Percentiles rank a stretch among this genome's conserved stretches.
Conservation (phyloP, 2,113 vertebrate genomes). For the Triplophysa rosa region DNA sequence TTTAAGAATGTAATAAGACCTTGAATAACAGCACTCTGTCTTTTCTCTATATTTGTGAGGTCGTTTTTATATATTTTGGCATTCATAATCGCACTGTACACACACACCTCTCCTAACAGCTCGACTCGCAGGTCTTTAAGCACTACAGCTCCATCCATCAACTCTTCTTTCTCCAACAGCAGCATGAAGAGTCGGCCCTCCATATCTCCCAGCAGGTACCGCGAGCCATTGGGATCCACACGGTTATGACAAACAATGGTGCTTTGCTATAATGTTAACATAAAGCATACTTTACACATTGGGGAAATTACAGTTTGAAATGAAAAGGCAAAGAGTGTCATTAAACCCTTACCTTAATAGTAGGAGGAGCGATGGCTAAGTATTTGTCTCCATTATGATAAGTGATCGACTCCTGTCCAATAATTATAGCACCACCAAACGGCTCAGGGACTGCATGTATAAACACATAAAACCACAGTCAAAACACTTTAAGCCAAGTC, state of each 20-base stretch:
- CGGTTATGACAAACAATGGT: conserved; percentile 97
- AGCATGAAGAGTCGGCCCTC: conserved; percentile 97
- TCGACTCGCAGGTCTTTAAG: conserved; percentile 95
- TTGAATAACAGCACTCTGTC: no score
- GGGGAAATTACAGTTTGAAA: not conserved
- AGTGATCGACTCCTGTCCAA: conserved; percentile 97
- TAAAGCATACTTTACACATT: not conserved
- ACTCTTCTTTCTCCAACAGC: conserved; percentile 95
- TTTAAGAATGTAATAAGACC: no score
- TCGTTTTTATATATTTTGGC: not conserved
- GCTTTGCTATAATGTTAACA: conserved; percentile 82
- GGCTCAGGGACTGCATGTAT: conserved; percentile 88
- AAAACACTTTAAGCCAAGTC: not conserved
- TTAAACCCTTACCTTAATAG: conserved; percentile 85
- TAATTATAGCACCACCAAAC: conserved; percentile 97
- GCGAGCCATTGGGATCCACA: conserved; percentile 93
- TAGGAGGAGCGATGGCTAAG: conserved; percentile 94
- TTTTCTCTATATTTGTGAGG: conserved; percentile 8
- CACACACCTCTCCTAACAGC: conserved; percentile 88
- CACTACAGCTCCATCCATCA: conserved; percentile 92
- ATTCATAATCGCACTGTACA: not conserved
- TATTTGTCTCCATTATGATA: conserved; percentile 99
- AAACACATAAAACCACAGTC: conserved; percentile 30
- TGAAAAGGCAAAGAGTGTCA: not conserved
- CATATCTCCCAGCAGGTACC: conserved; percentile 97